phyloP scores from a whole-genome alignment of 2,797 vertebrate genomes.

The Parauchenoglanis punctatus region DNA sequence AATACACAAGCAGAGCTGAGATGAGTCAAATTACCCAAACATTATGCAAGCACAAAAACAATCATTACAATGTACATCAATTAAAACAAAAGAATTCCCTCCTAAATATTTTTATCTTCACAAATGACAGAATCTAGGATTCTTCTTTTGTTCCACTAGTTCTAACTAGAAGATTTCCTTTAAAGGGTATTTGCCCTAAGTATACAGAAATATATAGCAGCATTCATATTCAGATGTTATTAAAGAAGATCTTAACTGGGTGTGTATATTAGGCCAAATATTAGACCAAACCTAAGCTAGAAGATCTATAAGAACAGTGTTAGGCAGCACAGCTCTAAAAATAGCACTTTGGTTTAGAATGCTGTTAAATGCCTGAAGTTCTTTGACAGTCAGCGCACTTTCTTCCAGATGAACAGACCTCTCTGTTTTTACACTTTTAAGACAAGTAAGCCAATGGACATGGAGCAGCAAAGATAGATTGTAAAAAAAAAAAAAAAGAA shows the following conservation, averaged over 20 bases:
- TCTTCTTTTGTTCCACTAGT: too few species aligned
- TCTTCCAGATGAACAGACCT: background rate
- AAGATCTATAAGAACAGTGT: background rate
- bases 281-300: background rate
- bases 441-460: background rate
- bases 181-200: background rate
- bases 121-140: background rate
- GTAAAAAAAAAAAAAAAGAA: background rate
- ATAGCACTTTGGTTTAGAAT: constrained; percentile 7
- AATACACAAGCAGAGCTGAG: background rate
- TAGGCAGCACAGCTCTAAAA: constrained; percentile 1
- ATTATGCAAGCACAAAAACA: background rate
- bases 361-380: constrained; percentile 14
- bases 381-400: background rate
- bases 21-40: background rate
- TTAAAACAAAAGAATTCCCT: background rate
- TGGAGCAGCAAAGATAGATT: background rate
- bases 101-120: background rate
- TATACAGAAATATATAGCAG: background rate
- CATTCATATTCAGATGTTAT: background rate
- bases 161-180: background rate
- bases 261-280: background rate
- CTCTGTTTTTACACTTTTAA: background rate
- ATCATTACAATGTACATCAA: background rate
- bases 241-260: background rate